Conservation (phyloP, 2,113 vertebrate species). For the Sigmodon hispidus region DNA sequence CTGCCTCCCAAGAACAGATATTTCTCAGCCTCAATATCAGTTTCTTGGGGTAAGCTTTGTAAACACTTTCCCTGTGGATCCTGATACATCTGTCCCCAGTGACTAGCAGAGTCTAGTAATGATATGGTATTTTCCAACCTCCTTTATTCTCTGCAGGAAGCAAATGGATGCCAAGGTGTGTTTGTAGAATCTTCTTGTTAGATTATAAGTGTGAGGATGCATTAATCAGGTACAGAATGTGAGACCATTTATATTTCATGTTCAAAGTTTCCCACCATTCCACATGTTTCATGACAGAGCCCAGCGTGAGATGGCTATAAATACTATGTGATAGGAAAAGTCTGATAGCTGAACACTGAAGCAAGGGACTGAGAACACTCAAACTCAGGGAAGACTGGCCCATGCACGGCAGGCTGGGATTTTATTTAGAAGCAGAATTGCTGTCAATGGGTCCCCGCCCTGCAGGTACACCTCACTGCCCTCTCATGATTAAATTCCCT, state of each 20-base stretch:
- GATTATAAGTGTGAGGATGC: conserved; percentile 11
- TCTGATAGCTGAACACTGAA: conserved; percentile 29
- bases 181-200: background rate
- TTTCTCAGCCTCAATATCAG: conserved; percentile 48
- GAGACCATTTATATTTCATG: conserved; percentile 54
- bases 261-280: conserved; percentile 39
- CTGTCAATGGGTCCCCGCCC: background rate
- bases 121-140: background rate
- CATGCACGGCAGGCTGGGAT: background rate
- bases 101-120: background rate
- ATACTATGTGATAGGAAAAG: background rate
- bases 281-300: background rate
- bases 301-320: background rate
- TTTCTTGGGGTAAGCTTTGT: conserved; percentile 46
- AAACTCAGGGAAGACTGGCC: background rate
- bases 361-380: background rate
- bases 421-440: background rate
- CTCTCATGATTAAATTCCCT: conserved; percentile 15
- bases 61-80: conserved; percentile 34
- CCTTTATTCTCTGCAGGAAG: background rate
- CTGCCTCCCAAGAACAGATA: conserved; percentile 1
- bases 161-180: background rate
- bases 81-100: conserved; percentile 18
- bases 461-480: background rate
- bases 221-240: conserved; percentile 43